Conservation (phyloP, 2,113 vertebrate genomes). For the Nothoprocta perdicaria region DNA sequence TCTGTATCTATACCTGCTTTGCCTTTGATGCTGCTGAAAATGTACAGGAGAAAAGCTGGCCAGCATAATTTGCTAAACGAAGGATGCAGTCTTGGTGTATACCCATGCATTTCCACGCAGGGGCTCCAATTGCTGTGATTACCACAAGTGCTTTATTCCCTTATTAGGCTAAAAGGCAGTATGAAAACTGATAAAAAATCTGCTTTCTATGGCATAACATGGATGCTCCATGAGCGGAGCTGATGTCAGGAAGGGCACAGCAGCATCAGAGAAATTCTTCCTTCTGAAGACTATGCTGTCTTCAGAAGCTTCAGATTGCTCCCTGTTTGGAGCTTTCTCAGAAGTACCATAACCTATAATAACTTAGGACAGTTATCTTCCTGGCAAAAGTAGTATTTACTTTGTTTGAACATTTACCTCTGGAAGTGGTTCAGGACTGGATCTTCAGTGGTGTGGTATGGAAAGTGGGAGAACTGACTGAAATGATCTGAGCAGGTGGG, state of each 20-base stretch:
- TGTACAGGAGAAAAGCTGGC: not conserved
- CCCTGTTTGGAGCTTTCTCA: not conserved
- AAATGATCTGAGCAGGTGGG: fast-evolving
- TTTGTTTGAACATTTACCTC: not conserved
- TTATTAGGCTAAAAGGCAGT: slow-evolving; percentile 55
- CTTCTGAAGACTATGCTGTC: not conserved
- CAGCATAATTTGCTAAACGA: not conserved
- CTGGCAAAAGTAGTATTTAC: not conserved
- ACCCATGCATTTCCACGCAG: not conserved
- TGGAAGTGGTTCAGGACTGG: not conserved
- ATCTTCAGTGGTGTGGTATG: not conserved
- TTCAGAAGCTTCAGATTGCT: not conserved
- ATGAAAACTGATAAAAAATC: slow-evolving; percentile 44
- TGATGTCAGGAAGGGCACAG: not conserved
- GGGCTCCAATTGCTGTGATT: slow-evolving; percentile 18
- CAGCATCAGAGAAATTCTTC: not conserved
- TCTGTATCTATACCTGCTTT: slow-evolving; percentile 46
- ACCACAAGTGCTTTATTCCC: slow-evolving; percentile 44
- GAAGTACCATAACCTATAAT: not conserved
- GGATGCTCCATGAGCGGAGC: not conserved
- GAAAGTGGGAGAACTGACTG: not conserved
- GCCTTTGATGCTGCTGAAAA: slow-evolving; percentile 30
- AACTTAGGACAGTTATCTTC: not conserved
- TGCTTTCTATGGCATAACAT: slow-evolving; percentile 39
- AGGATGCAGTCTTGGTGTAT: not conserved